Evolutionary conservation across 35 echinoderm and acorn worm genomes (phyloP), one percentile per base, ranked within the genome.

Genomic region (Lytechinus pictus): DNA sequence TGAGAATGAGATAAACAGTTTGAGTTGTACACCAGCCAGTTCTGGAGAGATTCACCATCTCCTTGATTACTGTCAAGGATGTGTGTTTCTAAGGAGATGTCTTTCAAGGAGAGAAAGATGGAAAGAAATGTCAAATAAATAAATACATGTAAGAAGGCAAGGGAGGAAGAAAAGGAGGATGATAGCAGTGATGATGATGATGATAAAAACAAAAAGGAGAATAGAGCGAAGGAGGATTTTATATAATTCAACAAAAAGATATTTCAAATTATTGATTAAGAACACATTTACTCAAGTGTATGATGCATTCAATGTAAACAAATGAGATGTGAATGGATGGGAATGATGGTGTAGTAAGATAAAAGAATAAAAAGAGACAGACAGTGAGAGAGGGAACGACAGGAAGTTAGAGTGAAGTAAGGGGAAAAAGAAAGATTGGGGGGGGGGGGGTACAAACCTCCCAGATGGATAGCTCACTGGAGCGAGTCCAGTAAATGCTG

Each of bases 1-100:
- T 79, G 66, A 79, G 66, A 79, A 79, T 79, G 66, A 79, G 66
- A 79, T 79, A 79, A 79, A 79, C 66, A 79, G 66, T 79, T 79
- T 79, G 66, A 79, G 14, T 79, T 8, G 16, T 16, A 19, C 66
- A 79, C 66, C 66, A 79, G 66, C 21, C 66, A n/a, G n/a, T 79
- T 79, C 66, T 79, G 66, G 66, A 79, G 16, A 44, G 66, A 79
- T 79, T 79, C 66, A 79, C n/a, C 66, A n/a, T n/a, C 66, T 79
- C 66, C 66, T 79, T 79, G 66, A 79, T 79, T n/a, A 7, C 3
- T 79, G 66, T 79, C 66, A 44, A 1, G 33, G 33, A 44, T 44
- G 33, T 44, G 33, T 44, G 33, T 44, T 44, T 44, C 33, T 44
- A 44, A 1, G 33, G 33, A 44, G 33, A 44, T 44, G 33, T 44